A percentile compares a stretch with the other conserved stretches of the same genome.
These are phyloP conservation scores for Microtus obscurus DNA, from an alignment of 2,797 vertebrate species.

Conservation along the genomic window DNA sequence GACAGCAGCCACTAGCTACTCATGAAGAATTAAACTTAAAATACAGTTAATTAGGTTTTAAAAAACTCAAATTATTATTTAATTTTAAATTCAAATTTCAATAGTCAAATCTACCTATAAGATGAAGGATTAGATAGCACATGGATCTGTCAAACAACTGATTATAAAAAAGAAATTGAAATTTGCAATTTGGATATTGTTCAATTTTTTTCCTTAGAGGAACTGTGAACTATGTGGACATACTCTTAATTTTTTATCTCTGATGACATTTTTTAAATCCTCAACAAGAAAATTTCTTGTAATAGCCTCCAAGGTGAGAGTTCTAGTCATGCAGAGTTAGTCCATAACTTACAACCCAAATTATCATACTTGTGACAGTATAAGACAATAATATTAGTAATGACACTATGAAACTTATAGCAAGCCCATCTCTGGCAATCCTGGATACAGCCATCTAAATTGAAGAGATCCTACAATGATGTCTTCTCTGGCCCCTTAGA, in stretches of 20 bases:
- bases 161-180: neutral
- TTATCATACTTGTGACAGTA: neutral
- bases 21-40: neutral
- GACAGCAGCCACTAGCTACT: neutral
- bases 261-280: neutral
- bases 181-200: neutral
- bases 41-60: neutral
- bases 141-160: neutral
- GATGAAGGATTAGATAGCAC: neutral
- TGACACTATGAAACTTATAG: neutral
- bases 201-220: neutral
- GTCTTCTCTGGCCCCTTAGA: neutral
- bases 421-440: neutral
- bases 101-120: neutral
- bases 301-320: neutral
- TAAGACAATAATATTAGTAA: neutral
- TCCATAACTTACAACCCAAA: neutral
- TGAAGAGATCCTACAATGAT: neutral
- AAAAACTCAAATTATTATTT: neutral
- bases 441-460: neutral
- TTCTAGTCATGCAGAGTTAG: neutral
- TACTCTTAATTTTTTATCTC: neutral
- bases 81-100: constrained; percentile 26
- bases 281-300: neutral
- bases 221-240: neutral